Evolutionary conservation across 2,113 vertebrate species (phyloP).

Genomic region (Prionailurus bengalensis): DNA sequence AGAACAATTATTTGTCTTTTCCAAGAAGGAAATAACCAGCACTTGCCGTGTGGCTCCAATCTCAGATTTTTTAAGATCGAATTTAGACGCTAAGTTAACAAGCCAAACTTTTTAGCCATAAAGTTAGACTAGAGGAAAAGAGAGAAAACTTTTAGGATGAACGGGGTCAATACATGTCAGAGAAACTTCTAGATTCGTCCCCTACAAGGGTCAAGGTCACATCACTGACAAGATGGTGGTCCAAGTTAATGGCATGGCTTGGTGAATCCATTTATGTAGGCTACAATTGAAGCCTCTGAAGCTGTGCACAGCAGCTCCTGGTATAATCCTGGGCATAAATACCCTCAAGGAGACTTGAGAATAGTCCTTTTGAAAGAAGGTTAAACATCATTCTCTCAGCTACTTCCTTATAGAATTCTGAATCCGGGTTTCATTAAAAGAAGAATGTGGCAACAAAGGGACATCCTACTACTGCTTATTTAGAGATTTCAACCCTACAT

Average conservation of each 20-base stretch:
- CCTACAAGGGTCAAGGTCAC: fast-evolving
- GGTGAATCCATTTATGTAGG: fast-evolving
- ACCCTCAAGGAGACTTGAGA: neutral
- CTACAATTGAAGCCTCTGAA: fast-evolving
- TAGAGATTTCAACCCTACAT: too few relatives aligned
- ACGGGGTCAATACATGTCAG: neutral
- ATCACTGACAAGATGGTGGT: fast-evolving
- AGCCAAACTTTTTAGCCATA: neutral
- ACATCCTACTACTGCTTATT: neutral
- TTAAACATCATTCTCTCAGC: neutral
- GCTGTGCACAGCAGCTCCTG: fast-evolving
- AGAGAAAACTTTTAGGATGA: neutral
- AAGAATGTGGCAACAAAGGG: neutral
- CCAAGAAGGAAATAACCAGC: neutral
- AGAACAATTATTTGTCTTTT: neutral
- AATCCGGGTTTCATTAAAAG: neutral
- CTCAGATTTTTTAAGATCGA: neutral
- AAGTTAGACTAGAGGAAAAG: neutral
- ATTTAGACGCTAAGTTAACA: neutral
- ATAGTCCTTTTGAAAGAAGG: fast-evolving
- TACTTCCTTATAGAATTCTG: neutral
- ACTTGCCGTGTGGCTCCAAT: neutral
- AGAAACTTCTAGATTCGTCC: too few relatives aligned
- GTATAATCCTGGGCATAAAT: neutral
- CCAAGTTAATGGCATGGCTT: fast-evolving